Base-by-base conservation (phyloP, 2,888 invertebrate genomes). In the Standfussiana lucernea region DNA sequence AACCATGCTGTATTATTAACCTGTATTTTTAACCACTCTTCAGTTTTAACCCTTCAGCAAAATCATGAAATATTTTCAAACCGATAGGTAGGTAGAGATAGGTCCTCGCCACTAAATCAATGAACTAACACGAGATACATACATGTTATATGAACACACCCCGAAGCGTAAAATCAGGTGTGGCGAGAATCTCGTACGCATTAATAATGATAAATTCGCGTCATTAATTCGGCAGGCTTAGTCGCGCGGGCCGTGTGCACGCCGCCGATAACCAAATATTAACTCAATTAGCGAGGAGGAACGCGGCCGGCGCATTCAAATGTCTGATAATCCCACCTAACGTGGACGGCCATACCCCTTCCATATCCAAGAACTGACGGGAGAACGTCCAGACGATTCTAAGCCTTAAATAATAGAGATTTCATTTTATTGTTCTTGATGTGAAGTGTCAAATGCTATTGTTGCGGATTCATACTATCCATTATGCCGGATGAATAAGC, bases 211-310 rank as follows among this genome's bases (percentile, higher is more conserved):
- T 95, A 96, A 96, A 96, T 96, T 95, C 91, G 91, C 91, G 96
- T 95, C 96, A 96, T 96, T 96, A 96, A 96, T 96, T 94, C 95
- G 92, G 87, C 69, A 81, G 96, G 96, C 94, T 96, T 96, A 96
- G 95, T 93, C 93, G 93, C 93, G 92, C 91, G 89, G 91, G 92
- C 89, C 92, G 95, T 93, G 95, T 96, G 97, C 93, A 94, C 94
- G 93, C 90, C 90, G 90, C 95, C 95, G 97, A 97, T 97, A 97
- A 96, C 97, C 97, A 97, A 97, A 97, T 97, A 97, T 97, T 96
- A 97, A 96, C 96, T 96, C 96, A 97, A 97, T 97, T 97, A 97
- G 96, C 93, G 92, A 91, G 90, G 92, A 94, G 94, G 93, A 77
- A 93, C 88, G 93, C 87, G 93, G 82, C 90, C 89, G 89, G 89